These are phyloP conservation scores for Coptotermes formosanus DNA, from an alignment of 1,140 invertebrate genomes.

Conservation along the genomic window DNA sequence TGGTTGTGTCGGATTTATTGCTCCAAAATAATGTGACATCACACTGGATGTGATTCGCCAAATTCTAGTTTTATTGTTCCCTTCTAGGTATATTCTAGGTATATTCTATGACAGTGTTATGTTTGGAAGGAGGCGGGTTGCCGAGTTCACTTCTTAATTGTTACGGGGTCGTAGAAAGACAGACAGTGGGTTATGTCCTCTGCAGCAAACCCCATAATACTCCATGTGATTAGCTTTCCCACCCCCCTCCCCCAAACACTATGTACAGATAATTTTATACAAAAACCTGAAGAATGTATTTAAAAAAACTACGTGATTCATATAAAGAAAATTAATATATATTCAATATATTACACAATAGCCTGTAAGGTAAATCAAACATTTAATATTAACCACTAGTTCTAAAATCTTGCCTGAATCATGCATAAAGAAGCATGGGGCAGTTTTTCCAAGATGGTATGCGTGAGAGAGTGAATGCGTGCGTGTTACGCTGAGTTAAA, in stretches of 20 bases:
- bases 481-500: background rate
- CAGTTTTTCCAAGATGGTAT: background rate
- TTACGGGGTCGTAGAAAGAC: background rate
- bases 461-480: background rate
- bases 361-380: background rate
- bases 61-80: constrained; percentile 10
- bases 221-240: background rate
- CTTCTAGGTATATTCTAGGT: background rate
- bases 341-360: background rate
- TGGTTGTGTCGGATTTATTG: background rate
- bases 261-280: constrained; percentile 17
- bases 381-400: background rate
- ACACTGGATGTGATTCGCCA: background rate
- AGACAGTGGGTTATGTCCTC: background rate
- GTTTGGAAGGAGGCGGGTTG: background rate
- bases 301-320: constrained; percentile 13
- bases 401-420: background rate
- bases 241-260: background rate
- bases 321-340: background rate
- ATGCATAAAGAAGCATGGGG: background rate
- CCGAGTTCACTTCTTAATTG: background rate
- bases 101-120: background rate
- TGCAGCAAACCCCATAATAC: background rate
- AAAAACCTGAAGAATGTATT: background rate
- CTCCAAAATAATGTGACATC: background rate